Conservation (phyloP, 2,113 vertebrate genomes). For the Naja naja region DNA sequence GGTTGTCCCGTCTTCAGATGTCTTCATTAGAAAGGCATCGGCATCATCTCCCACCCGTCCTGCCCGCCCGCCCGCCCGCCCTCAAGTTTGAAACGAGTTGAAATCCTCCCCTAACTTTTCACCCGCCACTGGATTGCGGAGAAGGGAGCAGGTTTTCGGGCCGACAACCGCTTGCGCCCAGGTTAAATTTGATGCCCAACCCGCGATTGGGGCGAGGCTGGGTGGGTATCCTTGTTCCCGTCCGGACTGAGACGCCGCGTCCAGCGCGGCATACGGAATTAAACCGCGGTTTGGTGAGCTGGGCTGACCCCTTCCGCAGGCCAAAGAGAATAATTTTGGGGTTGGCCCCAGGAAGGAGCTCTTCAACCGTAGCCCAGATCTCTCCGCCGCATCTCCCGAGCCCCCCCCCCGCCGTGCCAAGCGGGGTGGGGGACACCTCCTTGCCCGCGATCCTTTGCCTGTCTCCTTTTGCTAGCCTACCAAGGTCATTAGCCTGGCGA, state of each 20-base stretch:
- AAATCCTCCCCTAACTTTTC: background rate
- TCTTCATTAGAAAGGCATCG: background rate
- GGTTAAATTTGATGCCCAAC: background rate
- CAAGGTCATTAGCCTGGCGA: conserved; percentile 83
- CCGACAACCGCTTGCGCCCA: background rate
- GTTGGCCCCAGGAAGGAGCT: background rate
- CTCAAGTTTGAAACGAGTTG: background rate
- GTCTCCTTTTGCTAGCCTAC: conserved; percentile 67
- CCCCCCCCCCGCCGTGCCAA: background rate
- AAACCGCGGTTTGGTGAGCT: background rate
- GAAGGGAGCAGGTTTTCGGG: background rate
- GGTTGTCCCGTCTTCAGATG: background rate
- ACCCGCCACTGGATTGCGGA: background rate
- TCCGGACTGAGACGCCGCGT: background rate
- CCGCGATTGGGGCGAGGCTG: background rate
- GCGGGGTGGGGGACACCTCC: background rate
- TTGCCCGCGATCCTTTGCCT: conserved; percentile 66
- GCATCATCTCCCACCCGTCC: background rate
- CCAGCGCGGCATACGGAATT: background rate
- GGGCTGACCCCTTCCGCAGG: background rate
- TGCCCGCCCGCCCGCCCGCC: too few relatives aligned
- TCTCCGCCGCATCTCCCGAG: background rate
- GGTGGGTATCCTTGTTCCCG: too few relatives aligned
- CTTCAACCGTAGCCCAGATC: background rate
- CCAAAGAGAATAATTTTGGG: background rate